Conservation (phyloP, 2,113 vertebrate species). For the Chionodraco myersi region DNA sequence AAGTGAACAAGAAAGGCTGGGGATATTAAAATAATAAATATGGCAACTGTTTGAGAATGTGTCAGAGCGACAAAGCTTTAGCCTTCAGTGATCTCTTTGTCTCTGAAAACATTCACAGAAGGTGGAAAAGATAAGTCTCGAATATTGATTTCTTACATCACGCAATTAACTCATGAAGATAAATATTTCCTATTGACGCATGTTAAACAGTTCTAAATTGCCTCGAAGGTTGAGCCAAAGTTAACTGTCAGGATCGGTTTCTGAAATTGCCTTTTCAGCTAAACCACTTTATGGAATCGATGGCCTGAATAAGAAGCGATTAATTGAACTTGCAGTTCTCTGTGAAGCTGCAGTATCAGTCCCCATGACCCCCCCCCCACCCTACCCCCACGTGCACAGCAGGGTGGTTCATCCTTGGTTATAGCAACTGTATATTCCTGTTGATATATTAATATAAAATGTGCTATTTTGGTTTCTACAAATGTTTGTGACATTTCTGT, state of each 20-base stretch:
- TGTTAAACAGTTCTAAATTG: slow-evolving; percentile 70
- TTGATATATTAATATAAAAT: no score
- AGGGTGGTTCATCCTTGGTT: background rate
- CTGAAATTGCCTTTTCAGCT: slow-evolving; percentile 74
- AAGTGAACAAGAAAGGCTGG: background rate
- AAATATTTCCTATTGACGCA: slow-evolving; percentile 68
- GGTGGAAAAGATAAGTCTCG: slow-evolving; percentile 33
- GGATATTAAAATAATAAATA: slow-evolving; percentile 14
- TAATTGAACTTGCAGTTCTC: slow-evolving; percentile 70
- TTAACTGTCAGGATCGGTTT: slow-evolving; percentile 76
- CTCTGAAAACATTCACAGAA: slow-evolving; percentile 11
- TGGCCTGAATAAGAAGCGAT: slow-evolving; percentile 74
- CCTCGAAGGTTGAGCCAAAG: slow-evolving; percentile 75
- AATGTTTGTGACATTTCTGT: background rate
- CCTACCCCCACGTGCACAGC: background rate
- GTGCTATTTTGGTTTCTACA: background rate
- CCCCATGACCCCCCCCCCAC: background rate
- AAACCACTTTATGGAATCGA: slow-evolving; percentile 77
- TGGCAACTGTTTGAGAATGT: background rate
- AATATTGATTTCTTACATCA: slow-evolving; percentile 66
- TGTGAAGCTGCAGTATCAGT: slow-evolving; percentile 44
- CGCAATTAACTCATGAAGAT: slow-evolving; percentile 60
- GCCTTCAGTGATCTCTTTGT: slow-evolving; percentile 24
- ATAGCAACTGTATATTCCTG: no score
- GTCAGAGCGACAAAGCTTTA: background rate